Evolutionary conservation across 2,797 vertebrate species (phyloP).

Genomic region (Tympanoctomys barrerae): DNA sequence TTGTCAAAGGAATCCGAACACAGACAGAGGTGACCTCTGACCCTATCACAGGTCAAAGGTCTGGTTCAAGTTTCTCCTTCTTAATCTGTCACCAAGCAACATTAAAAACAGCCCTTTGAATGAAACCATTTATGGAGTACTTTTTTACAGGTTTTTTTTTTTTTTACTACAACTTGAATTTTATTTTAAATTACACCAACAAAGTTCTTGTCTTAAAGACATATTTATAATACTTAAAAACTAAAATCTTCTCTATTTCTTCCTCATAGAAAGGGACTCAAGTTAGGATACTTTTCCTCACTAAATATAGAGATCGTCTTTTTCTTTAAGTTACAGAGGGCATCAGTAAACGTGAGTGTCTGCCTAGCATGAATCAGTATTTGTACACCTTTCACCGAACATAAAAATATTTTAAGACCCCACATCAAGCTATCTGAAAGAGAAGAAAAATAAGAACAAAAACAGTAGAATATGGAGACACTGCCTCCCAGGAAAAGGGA

Average conservation of each 20-base stretch:
- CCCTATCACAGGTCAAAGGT: constrained; percentile 90
- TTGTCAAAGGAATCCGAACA: constrained; percentile 91
- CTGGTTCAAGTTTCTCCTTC: constrained; percentile 93
- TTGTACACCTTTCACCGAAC: constrained; percentile 64
- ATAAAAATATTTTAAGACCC: constrained; percentile 84
- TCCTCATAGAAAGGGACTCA: constrained; percentile 71
- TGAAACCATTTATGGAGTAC: constrained; percentile 84
- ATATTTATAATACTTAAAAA: constrained; percentile 81
- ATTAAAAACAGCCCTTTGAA: constrained; percentile 85
- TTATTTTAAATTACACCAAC: constrained; percentile 76
- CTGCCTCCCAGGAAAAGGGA: constrained; percentile 69
- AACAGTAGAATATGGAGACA: constrained; percentile 70
- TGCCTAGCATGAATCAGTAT: constrained; percentile 69
- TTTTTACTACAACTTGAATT: constrained; percentile 84
- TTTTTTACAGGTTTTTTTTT: constrained; percentile 80
- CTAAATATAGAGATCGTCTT: not conserved
- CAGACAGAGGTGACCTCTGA: constrained; percentile 89
- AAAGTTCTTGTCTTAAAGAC: constrained; percentile 80
- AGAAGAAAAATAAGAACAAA: constrained; percentile 31
- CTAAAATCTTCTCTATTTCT: not conserved
- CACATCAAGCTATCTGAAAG: constrained; percentile 68
- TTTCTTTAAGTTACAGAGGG: constrained; percentile 69
- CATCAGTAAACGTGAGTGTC: constrained; percentile 2
- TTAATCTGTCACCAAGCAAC: constrained; percentile 88
- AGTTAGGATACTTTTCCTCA: constrained; percentile 59